These are phyloP conservation scores for Menidia beryllina DNA, from an alignment of 2,113 vertebrate genomes.

Conservation along the genomic window DNA sequence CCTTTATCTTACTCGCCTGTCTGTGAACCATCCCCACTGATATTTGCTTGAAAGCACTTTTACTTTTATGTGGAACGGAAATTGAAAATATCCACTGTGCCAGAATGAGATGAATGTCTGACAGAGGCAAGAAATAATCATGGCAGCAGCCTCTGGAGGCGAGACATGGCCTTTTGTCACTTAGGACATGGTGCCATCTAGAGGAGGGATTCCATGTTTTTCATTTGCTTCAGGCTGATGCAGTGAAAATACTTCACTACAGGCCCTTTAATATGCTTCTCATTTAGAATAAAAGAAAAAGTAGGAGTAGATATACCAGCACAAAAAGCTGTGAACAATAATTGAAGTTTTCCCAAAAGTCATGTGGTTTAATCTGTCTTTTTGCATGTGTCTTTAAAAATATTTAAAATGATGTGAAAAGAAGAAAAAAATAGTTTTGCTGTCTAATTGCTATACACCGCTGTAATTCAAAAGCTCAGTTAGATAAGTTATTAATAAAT, in stretches of 20 bases:
- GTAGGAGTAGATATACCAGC: background rate
- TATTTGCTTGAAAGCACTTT: background rate
- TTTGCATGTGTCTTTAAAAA: background rate
- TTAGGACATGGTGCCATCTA: constrained; percentile 76
- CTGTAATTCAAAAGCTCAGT: background rate
- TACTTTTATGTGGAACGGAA: background rate
- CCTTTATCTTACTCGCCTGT: background rate
- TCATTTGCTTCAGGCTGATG: background rate
- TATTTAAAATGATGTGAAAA: background rate
- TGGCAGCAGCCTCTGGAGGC: background rate
- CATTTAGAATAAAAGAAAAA: background rate
- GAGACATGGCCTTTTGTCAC: constrained; percentile 39
- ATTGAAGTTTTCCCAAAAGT: background rate
- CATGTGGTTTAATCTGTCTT: background rate
- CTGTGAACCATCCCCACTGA: background rate
- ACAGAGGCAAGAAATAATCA: background rate
- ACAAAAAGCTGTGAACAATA: background rate
- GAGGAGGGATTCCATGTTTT: constrained; percentile 55
- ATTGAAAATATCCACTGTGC: constrained; percentile 3
- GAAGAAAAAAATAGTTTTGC: too few species aligned
- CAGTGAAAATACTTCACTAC: background rate
- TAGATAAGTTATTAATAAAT: constrained; percentile 3
- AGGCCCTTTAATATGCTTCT: background rate
- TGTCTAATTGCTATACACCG: too few species aligned
- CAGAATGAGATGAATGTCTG: constrained; percentile 5